Conservation (phyloP, 2,888 invertebrate genomes). For the Lordiphosa fenestrarum region DNA sequence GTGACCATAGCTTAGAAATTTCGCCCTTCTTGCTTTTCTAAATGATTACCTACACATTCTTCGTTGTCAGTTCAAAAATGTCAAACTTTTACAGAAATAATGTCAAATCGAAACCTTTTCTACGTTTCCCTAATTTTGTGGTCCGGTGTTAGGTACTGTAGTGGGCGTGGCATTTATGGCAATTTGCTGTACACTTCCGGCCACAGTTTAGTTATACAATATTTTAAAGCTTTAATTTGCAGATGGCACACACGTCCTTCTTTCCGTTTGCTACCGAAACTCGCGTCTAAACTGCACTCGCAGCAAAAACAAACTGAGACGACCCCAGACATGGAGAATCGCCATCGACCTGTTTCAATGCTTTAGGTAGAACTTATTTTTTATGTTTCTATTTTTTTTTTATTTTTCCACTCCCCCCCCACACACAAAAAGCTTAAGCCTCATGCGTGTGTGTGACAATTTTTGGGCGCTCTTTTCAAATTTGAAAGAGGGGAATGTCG, state of each 20-base stretch:
- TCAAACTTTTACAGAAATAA: no score
- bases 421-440: neutral
- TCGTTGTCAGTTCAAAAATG: no score
- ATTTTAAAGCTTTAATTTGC: conserved; percentile 33
- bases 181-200: conserved; percentile 35
- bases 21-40: no score
- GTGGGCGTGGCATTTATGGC: conserved; percentile 9
- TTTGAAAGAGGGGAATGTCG: conserved; percentile 21
- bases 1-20: no score
- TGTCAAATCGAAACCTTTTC: no score
- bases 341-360: conserved; percentile 5
- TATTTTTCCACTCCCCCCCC: neutral
- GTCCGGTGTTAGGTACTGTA: conserved; percentile 14
- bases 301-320: conserved; percentile 31
- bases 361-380: neutral
- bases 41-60: no score
- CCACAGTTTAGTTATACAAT: conserved; percentile 21
- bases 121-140: neutral
- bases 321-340: neutral
- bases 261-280: neutral
- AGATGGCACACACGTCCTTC: conserved; percentile 10
- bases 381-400: neutral
- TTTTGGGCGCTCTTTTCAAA: conserved; percentile 25
- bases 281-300: conserved; percentile 30
- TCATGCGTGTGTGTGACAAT: conserved; percentile 17